Conservation (phyloP, 2,113 vertebrate genomes). For the Platysternon megacephalum region DNA sequence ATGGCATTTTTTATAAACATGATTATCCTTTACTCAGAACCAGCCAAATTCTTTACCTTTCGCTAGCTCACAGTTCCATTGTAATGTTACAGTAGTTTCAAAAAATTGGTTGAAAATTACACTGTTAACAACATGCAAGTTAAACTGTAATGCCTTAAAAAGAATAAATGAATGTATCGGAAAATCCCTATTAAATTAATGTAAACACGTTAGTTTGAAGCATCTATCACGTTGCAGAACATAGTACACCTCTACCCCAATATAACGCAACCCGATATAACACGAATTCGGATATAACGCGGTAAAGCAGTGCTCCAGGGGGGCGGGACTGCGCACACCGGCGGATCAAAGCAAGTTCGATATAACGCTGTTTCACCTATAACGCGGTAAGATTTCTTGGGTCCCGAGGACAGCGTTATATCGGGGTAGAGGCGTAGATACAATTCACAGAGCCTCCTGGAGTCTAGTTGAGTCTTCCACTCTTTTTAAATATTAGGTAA, state of each 20-base stretch:
- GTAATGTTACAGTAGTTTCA: background rate
- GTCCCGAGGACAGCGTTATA: too few relatives aligned
- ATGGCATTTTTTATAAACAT: background rate
- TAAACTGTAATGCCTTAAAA: background rate
- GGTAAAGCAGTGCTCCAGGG: too few relatives aligned
- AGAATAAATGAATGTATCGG: background rate
- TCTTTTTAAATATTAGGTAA: background rate
- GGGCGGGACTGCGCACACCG: too few relatives aligned
- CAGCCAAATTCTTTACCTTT: background rate
- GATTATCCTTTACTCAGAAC: background rate
- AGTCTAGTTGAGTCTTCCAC: background rate
- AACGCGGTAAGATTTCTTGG: too few relatives aligned
- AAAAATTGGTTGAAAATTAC: background rate
- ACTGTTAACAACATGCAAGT: background rate
- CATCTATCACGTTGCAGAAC: background rate
- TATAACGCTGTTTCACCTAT: too few relatives aligned
- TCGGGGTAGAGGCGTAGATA: too few relatives aligned
- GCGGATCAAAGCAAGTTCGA: too few relatives aligned
- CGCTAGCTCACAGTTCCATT: background rate
- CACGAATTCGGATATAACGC: too few relatives aligned
- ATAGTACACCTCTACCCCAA: background rate
- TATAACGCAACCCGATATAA: too few relatives aligned
- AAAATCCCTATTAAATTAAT: background rate
- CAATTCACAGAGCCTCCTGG: background rate
- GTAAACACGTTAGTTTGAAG: background rate